Evolutionary conservation across 2,888 invertebrate genomes (phyloP).

Genomic region (Bedellia somnulentella): DNA sequence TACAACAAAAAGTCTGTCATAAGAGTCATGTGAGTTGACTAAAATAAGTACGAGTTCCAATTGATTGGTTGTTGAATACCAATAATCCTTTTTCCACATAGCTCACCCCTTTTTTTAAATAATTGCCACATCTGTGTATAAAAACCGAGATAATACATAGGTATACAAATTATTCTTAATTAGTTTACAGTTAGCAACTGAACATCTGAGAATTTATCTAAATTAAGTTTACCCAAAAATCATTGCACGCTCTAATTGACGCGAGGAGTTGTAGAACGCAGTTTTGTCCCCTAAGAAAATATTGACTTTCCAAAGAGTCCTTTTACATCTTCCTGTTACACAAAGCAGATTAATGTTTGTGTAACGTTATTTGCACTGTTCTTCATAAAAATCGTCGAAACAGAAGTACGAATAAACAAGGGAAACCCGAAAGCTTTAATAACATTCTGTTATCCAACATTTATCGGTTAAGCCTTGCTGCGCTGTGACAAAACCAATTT

Average conservation of each 20-base stretch:
- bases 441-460: conserved; percentile 31
- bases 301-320: conserved; percentile 35
- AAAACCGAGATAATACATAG: conserved; percentile 4
- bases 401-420: conserved; percentile 38
- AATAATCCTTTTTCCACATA: no score
- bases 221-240: conserved; percentile 56
- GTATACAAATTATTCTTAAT: no score
- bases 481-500: conserved; percentile 3
- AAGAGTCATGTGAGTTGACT: no score
- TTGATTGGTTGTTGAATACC: no score
- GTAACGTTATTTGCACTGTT: conserved; percentile 44
- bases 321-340: conserved; percentile 53
- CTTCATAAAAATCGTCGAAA: conserved; percentile 56
- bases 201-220: conserved; percentile 12
- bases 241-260: conserved; percentile 54
- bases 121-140: no score
- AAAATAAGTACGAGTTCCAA: no score
- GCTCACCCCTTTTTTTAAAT: no score
- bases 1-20: no score
- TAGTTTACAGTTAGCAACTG: conserved; percentile 5
- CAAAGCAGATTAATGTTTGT: conserved; percentile 60
- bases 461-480: conserved; percentile 28
- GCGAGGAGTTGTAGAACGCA: conserved; percentile 26
- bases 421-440: conserved; percentile 23
- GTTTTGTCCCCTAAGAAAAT: conserved; percentile 52